These are phyloP conservation scores for Capitella teleta DNA, from an alignment of 1,140 invertebrate species.

Conservation along the genomic window DNA sequence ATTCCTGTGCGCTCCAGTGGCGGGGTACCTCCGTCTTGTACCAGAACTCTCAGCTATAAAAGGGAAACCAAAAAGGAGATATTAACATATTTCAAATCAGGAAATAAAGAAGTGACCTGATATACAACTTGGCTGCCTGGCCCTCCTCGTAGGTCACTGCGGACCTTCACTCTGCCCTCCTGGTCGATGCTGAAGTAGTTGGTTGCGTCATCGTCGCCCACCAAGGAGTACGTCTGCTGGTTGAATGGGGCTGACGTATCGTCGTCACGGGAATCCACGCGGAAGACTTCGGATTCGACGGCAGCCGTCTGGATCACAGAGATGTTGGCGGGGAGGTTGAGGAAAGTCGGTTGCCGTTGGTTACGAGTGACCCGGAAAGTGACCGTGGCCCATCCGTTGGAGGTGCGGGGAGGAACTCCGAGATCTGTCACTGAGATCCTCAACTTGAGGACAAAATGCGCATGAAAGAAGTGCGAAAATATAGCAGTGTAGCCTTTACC, in stretches of 20 bases:
- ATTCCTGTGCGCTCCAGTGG: background rate
- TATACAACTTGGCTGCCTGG: background rate
- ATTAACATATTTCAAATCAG: background rate
- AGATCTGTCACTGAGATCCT: slow-evolving; percentile 16
- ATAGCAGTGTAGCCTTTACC: background rate
- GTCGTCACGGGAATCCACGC: slow-evolving; percentile 17
- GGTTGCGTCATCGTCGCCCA: slow-evolving; percentile 6
- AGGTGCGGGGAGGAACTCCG: slow-evolving; percentile 13
- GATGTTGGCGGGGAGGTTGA: slow-evolving; percentile 14
- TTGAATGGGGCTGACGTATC: slow-evolving; percentile 20
- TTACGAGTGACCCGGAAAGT: slow-evolving; percentile 20
- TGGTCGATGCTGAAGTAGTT: slow-evolving; percentile 4
- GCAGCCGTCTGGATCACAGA: slow-evolving; percentile 10
- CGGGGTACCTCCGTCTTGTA: background rate
- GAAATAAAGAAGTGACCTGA: background rate
- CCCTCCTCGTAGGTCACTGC: background rate
- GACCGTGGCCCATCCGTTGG: slow-evolving; percentile 15
- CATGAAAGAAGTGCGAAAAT: background rate
- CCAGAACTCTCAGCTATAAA: slow-evolving; percentile 1
- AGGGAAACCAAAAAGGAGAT: background rate
- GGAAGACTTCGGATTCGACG: slow-evolving; percentile 13
- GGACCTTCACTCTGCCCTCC: slow-evolving; percentile 3
- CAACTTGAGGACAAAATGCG: slow-evolving; percentile 10
- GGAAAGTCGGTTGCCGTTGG: slow-evolving; percentile 19
- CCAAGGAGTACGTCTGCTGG: slow-evolving; percentile 17